Percentiles rank a stretch among this genome's conserved stretches.
These are phyloP conservation scores for Allophyes oxyacanthae DNA, from an alignment of 2,888 invertebrate genomes.

Conservation along the genomic window DNA sequence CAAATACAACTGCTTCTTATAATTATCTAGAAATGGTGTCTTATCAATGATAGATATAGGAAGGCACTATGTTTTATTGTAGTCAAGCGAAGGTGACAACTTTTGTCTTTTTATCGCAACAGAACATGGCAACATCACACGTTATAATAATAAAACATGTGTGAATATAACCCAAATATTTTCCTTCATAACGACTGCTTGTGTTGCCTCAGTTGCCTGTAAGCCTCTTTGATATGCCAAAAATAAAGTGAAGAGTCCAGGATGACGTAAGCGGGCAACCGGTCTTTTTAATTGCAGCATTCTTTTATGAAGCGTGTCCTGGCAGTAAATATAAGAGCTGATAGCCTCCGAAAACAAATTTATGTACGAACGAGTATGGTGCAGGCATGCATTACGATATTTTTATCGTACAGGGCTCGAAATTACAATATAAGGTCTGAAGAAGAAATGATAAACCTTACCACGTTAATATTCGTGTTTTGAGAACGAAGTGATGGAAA, in stretches of 20 bases:
- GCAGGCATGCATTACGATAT: constrained; percentile 10
- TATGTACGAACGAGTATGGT: constrained; percentile 20
- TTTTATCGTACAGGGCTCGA: constrained; percentile 5
- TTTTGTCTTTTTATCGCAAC: background rate
- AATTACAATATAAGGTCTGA: constrained; percentile 9
- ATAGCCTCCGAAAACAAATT: constrained; percentile 31
- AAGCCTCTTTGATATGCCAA: constrained; percentile 41
- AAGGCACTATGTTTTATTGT: too few relatives aligned
- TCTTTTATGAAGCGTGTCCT: constrained; percentile 39
- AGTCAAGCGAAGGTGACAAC: too few relatives aligned
- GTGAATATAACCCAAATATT: constrained; percentile 11
- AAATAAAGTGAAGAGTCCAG: constrained; percentile 43
- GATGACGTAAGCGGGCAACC: constrained; percentile 50
- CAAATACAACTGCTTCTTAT: too few relatives aligned
- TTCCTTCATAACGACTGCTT: constrained; percentile 2
- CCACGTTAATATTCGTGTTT: background rate
- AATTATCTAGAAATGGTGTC: too few relatives aligned
- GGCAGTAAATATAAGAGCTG: constrained; percentile 34
- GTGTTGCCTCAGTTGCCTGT: background rate
- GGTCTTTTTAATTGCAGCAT: constrained; percentile 52
- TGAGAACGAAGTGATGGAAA: too few relatives aligned
- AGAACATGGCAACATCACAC: background rate
- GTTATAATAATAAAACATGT: constrained; percentile 3
- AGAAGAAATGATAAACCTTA: background rate
- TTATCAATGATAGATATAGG: too few relatives aligned